Percentiles rank a stretch among this genome's conserved stretches.
These are phyloP conservation scores for Tachysurus fulvidraco DNA, from an alignment of 2,113 vertebrate genomes.

Conservation along the genomic window DNA sequence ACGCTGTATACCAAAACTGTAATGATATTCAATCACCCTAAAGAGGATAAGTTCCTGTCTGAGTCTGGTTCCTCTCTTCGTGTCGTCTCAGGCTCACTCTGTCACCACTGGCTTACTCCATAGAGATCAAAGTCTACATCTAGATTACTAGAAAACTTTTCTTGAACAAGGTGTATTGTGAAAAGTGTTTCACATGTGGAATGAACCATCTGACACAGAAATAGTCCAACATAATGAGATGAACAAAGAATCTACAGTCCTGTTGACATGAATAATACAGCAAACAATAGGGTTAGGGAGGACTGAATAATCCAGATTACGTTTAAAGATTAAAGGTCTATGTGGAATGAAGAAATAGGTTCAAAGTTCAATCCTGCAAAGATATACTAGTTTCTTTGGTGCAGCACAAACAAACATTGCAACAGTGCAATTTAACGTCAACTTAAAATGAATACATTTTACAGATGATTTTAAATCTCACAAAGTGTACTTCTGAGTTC, in stretches of 20 bases:
- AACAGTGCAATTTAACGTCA: neutral
- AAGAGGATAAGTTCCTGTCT: neutral
- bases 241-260: neutral
- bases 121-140: neutral
- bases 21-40: neutral
- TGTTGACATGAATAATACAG: neutral
- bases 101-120: neutral
- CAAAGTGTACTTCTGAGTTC: neutral
- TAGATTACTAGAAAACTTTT: neutral
- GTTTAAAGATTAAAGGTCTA: conserved; percentile 27
- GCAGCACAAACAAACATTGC: neutral
- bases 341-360: neutral
- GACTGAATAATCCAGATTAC: neutral
- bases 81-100: neutral
- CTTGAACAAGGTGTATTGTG: neutral
- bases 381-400: neutral
- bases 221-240: neutral
- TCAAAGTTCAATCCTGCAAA: conserved; percentile 4
- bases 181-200: neutral
- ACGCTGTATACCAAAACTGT: neutral
- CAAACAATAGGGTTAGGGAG: conserved; percentile 15
- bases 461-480: neutral
- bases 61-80: neutral
- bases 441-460: neutral
- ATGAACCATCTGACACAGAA: neutral